phyloP scores from a whole-genome alignment of 1,140 invertebrate species.

The Camponotus vicinus region DNA sequence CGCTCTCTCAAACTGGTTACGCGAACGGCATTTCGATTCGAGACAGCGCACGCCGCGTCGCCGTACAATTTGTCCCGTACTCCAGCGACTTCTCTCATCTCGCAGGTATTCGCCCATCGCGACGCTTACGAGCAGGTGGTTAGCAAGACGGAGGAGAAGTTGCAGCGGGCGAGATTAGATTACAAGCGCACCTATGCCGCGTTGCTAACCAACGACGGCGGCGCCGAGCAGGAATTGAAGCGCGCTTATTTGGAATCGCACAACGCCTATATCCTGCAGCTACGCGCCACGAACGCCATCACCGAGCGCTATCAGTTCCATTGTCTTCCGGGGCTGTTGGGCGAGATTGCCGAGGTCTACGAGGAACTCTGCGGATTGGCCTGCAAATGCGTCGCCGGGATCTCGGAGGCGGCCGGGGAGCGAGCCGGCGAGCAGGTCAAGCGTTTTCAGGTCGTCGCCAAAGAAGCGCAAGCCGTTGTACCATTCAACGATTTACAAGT shows the following conservation, averaged over 20 bases:
- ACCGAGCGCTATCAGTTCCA: constrained; percentile 88
- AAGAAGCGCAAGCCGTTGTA: constrained; percentile 78
- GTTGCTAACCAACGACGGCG: constrained; percentile 87
- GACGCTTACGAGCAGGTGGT: constrained; percentile 97
- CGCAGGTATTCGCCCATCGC: constrained; percentile 93
- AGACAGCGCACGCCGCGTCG: background rate
- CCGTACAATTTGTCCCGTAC: background rate
- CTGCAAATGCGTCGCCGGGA: constrained; percentile 81
- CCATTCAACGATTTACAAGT: constrained; percentile 82
- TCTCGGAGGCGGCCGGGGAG: constrained; percentile 80
- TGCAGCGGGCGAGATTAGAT: constrained; percentile 90
- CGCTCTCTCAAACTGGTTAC: background rate
- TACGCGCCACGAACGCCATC: constrained; percentile 97
- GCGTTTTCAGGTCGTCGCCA: constrained; percentile 78
- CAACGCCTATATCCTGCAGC: constrained; percentile 96
- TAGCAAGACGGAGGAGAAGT: constrained; percentile 95
- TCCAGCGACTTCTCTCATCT: background rate
- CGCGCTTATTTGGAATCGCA: constrained; percentile 95
- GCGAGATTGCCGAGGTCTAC: constrained; percentile 83
- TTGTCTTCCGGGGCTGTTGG: constrained; percentile 80
- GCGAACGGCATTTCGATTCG: constrained; percentile 36
- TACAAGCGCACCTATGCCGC: constrained; percentile 94
- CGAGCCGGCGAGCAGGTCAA: constrained; percentile 79
- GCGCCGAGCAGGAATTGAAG: constrained; percentile 88
- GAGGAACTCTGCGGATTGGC: constrained; percentile 81